A percentile compares a stretch with the other conserved stretches of the same genome.
phyloP scores from a whole-genome alignment of 2,888 invertebrate species.

The Sialis lutaria region DNA sequence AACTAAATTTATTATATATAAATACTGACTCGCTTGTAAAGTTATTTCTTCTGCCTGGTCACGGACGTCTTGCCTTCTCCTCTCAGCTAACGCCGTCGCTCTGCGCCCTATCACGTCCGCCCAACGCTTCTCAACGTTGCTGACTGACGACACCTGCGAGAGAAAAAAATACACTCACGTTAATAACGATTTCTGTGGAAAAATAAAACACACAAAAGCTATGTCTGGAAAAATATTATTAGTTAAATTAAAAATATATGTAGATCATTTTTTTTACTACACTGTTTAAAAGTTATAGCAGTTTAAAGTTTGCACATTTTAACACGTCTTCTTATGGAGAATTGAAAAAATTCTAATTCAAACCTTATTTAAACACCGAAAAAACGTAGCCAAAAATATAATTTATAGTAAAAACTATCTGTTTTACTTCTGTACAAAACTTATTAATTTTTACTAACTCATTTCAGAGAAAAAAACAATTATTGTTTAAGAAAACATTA shows the following conservation, averaged over 20 bases:
- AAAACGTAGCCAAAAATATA: too few species aligned
- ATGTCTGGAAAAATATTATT: slow-evolving; percentile 1
- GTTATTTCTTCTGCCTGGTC: slow-evolving; percentile 91
- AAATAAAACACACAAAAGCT: neutral
- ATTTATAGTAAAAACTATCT: too few species aligned
- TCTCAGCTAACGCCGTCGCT: slow-evolving; percentile 56
- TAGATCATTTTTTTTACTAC: too few species aligned
- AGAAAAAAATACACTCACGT: neutral
- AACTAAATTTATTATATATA: slow-evolving; percentile 7
- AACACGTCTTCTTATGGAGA: too few species aligned
- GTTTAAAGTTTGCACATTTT: too few species aligned
- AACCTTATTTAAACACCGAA: too few species aligned
- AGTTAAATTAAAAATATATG: slow-evolving; percentile 8
- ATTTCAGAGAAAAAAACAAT: too few species aligned
- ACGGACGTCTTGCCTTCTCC: slow-evolving; percentile 78
- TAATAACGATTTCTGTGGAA: neutral
- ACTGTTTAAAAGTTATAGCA: too few species aligned
- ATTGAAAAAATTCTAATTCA: too few species aligned
- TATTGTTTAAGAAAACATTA: too few species aligned
- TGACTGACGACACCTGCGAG: slow-evolving; percentile 46
- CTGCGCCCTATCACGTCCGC: slow-evolving; percentile 52
- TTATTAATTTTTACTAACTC: too few species aligned
- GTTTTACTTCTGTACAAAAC: too few species aligned
- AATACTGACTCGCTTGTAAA: slow-evolving; percentile 38
- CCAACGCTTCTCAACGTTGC: slow-evolving; percentile 64